Evolutionary conservation across 1,140 invertebrate genomes (phyloP), one percentile per base, ranked within the genome.

Genomic region (Linepithema humile): DNA sequence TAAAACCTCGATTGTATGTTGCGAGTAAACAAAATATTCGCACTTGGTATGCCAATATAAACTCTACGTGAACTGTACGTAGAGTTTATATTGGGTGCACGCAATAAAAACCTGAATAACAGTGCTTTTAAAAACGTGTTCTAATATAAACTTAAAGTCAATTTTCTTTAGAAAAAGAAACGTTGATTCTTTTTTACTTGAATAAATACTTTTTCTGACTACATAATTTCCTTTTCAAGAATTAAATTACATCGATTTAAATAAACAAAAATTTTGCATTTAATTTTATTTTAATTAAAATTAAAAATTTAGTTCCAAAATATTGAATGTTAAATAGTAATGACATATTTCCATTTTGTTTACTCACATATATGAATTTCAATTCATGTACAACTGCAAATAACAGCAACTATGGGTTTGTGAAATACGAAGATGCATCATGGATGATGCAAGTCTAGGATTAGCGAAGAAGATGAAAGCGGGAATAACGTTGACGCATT

Each of bases 11-110:
- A 53, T 32, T 17, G 26, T 45, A 32, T 35, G 57, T n/a, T 32
- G 57, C 57, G 53, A 43, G 38, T 62, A 75, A 75, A 75, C 38
- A 35, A 48, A 75, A 77, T 77, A 75, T 74, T 75, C n/a, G n/a
- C n/a, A n/a, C n/a, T n/a, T n/a, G n/a, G n/a, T n/a, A n/a, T n/a
- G n/a, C n/a, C n/a, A n/a, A n/a, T n/a, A n/a, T n/a, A n/a, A n/a
- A n/a, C n/a, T n/a, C n/a, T n/a, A n/a, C n/a, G n/a, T n/a, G n/a
- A n/a, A n/a, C n/a, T n/a, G n/a, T n/a, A n/a, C n/a, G n/a, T n/a
- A n/a, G n/a, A n/a, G n/a, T n/a, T n/a, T n/a, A n/a, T n/a, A n/a
- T n/a, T n/a, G n/a, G 26, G 12, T 12, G 57, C 55, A 20, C 53
- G 17, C 32, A n/a, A 75, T n/a, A 75, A 35, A 45, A n/a, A n/a